Base-by-base conservation (phyloP, 1,140 invertebrate species). In the Lordiphosa stackelbergi region DNA sequence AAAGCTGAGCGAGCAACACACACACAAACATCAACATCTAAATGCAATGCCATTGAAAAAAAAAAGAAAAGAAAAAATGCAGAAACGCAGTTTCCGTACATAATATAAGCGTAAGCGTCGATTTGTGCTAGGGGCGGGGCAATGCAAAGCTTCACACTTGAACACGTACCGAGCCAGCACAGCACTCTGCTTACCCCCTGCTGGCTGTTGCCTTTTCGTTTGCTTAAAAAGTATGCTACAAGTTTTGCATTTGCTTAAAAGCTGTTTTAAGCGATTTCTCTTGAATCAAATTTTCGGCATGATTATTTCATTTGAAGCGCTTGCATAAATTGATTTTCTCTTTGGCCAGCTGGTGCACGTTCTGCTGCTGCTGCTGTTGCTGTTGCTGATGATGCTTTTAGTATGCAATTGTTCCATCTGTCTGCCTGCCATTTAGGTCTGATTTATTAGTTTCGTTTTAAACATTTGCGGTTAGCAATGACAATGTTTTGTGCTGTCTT, bases 1-100 rank as follows among this genome's bases (percentile, higher is more conserved):
- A 71, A 83, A 71, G 66, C 77, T 53, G 59, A 71, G 68, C 58
- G 43, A 28, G 43, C 31, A 31, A 54, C 64, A 59, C 49, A 60
- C 13, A 31, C 22, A 56, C 22, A 31, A 12, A 54, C 56, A 69
- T 47, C 57, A 66, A 81, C 75, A 81, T 68, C 71, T 75, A 79
- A 70, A 79, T 78, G 75, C 70, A 81, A 65, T 66, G 69, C 65
- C 74, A 73, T 58, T 56, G 66, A 79, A 46, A 45, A 31, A 22
- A 22, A 16, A 16, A 16, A 47, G 10, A 58, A 34, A 53, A 38
- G 41, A 11, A 55, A 28, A 63, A 64, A 58, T 52, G 45, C 24
- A 58, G 73, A 75, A 81, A 79, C 66, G 74, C 70, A 79, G 74
- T 62, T 78, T 78, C 73, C 73, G 73, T 59, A 37, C 12, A 42